Conservation (phyloP, 2,888 invertebrate species). For the Tyria jacobaeae region DNA sequence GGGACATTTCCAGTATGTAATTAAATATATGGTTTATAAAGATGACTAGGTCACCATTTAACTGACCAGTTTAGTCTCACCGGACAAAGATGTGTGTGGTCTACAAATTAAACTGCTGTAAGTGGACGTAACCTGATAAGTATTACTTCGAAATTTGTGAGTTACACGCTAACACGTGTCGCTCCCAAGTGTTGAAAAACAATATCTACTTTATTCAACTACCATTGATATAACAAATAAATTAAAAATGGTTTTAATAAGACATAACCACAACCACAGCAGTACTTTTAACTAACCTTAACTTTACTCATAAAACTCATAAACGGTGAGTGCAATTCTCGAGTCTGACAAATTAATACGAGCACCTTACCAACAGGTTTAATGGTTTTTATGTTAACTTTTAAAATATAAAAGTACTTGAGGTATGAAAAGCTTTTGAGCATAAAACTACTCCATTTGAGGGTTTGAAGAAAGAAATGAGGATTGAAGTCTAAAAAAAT, state of each 20-base stretch:
- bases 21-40: no score
- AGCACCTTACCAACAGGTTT: conserved; percentile 41
- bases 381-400: conserved; percentile 55
- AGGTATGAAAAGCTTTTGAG: conserved; percentile 50
- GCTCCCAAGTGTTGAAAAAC: no score
- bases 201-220: not conserved
- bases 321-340: conserved; percentile 21
- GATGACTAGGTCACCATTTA: no score
- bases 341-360: conserved; percentile 40
- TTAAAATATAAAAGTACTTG: conserved; percentile 52
- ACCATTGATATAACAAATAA: not conserved
- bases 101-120: no score
- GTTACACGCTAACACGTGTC: no score
- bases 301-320: conserved; percentile 30
- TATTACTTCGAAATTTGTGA: no score
- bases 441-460: conserved; percentile 53
- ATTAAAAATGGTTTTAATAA: conserved; percentile 5
- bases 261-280: conserved; percentile 24
- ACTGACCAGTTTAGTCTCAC: no score
- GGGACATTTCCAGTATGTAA: no score
- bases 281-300: conserved; percentile 35
- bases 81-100: no score
- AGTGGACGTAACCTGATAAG: no score
- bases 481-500: no score
- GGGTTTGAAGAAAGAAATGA: conserved; percentile 50